A percentile compares a stretch with the other conserved stretches of the same genome.
phyloP scores from a whole-genome alignment of 2,797 vertebrate genomes.

The Parotocinclus haroldoi region DNA sequence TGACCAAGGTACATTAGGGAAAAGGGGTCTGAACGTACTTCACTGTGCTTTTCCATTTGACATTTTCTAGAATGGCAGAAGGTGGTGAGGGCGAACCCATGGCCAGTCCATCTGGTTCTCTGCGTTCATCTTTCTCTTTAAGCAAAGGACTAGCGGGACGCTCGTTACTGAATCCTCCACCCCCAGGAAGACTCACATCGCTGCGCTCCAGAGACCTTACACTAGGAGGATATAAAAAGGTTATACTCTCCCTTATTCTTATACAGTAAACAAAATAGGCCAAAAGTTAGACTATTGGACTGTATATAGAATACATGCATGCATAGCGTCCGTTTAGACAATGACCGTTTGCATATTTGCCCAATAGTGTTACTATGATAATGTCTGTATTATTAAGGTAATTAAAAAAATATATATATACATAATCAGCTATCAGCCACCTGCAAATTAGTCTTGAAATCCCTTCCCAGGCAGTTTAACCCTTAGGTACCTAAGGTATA shows the following conservation, averaged over 20 bases:
- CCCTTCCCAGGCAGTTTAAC: too few species aligned
- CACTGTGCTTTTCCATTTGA: background rate
- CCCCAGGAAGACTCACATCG: constrained; percentile 67
- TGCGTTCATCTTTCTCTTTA: constrained; percentile 35
- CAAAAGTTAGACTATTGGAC: too few species aligned
- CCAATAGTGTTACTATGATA: too few species aligned
- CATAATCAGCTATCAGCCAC: too few species aligned
- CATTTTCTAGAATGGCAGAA: constrained; percentile 55
- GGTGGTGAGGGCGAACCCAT: constrained; percentile 28
- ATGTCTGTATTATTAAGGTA: too few species aligned
- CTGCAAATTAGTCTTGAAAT: too few species aligned
- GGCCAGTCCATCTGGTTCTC: constrained; percentile 44
- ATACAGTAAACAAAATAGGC: background rate
- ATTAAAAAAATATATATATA: too few species aligned
- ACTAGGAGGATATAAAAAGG: constrained; percentile 70
- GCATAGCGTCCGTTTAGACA: too few species aligned
- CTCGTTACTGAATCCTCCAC: constrained; percentile 47
- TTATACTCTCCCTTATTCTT: constrained; percentile 23
- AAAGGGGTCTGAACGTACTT: too few species aligned
- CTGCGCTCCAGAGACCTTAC: constrained; percentile 74
- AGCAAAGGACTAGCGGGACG: constrained; percentile 53
- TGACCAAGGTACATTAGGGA: too few species aligned
- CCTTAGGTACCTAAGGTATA: too few species aligned
- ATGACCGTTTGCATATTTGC: too few species aligned
- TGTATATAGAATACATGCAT: background rate